phyloP scores from a whole-genome alignment of 2,888 invertebrate species.

The Drosophila hamatofila region DNA sequence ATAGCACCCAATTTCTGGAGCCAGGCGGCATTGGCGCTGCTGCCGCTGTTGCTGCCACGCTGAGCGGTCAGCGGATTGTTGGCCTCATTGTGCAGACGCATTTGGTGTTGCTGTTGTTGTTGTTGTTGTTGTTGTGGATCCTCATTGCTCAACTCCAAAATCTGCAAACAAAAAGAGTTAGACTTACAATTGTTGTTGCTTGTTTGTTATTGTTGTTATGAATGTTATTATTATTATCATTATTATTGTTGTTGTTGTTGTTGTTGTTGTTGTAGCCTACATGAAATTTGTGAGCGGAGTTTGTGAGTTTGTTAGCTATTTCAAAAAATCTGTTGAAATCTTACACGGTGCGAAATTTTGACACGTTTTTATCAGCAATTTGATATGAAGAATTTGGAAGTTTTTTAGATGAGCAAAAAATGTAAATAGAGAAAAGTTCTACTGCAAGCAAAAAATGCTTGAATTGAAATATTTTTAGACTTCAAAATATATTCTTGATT shows the following conservation, averaged over 20 bases:
- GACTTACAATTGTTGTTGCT: conserved; percentile 54
- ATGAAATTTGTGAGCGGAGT: conserved; percentile 39
- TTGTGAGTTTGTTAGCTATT: conserved; percentile 65
- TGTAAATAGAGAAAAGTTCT: neutral
- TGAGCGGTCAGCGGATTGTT: conserved; percentile 58
- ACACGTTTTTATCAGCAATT: neutral
- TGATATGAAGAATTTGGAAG: conserved; percentile 15
- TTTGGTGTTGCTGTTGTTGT: conserved; percentile 52
- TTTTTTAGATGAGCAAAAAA: neutral
- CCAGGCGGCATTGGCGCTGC: conserved; percentile 72
- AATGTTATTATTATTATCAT: conserved; percentile 57
- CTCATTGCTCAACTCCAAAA: conserved; percentile 85
- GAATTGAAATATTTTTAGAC: too few relatives aligned
- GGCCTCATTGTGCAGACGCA: conserved; percentile 77
- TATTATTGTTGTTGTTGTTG: conserved; percentile 47
- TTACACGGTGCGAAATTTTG: conserved; percentile 9
- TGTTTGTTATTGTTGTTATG: conserved; percentile 30
- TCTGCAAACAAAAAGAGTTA: conserved; percentile 79
- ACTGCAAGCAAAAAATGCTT: neutral
- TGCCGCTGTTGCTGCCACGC: conserved; percentile 33
- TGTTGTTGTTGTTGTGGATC: conserved; percentile 75
- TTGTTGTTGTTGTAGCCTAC: conserved; percentile 39
- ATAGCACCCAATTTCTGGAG: conserved; percentile 75
- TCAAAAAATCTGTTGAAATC: conserved; percentile 77
- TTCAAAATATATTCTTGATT: neutral